Evolutionary conservation across 2,888 invertebrate species (phyloP), one percentile per base, ranked within the genome.

Genomic region (Ectemnius continuus): DNA sequence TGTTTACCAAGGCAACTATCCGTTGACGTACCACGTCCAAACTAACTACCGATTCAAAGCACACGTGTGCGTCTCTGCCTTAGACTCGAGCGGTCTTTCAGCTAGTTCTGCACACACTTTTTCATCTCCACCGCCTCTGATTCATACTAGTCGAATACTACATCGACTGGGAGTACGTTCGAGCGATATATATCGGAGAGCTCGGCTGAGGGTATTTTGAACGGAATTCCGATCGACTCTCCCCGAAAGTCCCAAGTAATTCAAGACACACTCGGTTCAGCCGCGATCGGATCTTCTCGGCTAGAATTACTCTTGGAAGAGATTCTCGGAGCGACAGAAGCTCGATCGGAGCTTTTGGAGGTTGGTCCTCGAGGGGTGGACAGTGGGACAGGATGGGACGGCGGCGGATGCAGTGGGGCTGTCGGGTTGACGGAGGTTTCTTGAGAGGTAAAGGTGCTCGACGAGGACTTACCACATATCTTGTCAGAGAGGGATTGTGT

Each of bases 401-500:
- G 16, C 2, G 4, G 48, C 14, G 11, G 48, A 2, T 52, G n/a
- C 16, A 16, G 1, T 23, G 3, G 23, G 23, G 23, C 3, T 23
- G 23, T 23, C 23, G 23, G 23, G 2, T 23, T 3, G 23, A 3
- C 2, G 23, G 23, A 23, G 23, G 23, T 23, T 23, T 23, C 23
- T 23, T 23, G 23, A 23, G 23, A 23, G 52, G 52, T 52, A 16
- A 16, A 16, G 52, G 52, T 52, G 52, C 8, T 16, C 14, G n/a
- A 47, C 46, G n/a, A 47, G 56, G 1, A 18, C 82, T 81, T 81
- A 83, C 82, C 82, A 67, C 82, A 83, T 83, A 78, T 82, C 81
- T 83, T 70, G 45, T 61, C 28, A 70, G 47, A 61, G 69, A 65
- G 56, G 70, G 75, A 78, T 72, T 67, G 67, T 68, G 75, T 70